These are phyloP conservation scores for Campaea margaritaria DNA, from an alignment of 2,888 invertebrate species.

Conservation along the genomic window DNA sequence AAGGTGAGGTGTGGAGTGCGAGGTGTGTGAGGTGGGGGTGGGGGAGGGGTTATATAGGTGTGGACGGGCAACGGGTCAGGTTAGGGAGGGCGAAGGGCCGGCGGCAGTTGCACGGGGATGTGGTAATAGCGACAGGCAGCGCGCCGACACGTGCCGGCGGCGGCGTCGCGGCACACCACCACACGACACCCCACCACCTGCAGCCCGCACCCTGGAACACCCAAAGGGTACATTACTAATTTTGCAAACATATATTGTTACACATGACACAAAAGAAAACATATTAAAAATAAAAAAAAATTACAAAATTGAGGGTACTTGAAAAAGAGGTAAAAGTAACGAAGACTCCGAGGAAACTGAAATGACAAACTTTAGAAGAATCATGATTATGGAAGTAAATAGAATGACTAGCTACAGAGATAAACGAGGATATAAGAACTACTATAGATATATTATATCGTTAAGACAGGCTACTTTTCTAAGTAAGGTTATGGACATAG, in stretches of 20 bases:
- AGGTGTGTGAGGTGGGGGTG: slow-evolving; percentile 25
- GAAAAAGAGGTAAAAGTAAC: background rate
- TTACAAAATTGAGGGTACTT: slow-evolving; percentile 4
- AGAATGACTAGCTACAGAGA: slow-evolving; percentile 25
- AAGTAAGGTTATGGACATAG: slow-evolving; percentile 8
- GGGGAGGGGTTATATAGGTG: slow-evolving; percentile 40
- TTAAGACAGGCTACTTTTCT: slow-evolving; percentile 18
- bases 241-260: background rate
- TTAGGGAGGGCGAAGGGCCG: slow-evolving; percentile 87
- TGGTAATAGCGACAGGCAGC: slow-evolving; percentile 99
- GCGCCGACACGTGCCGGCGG: slow-evolving; percentile 96
- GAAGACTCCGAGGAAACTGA: background rate
- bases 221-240: slow-evolving; percentile 26
- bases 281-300: background rate
- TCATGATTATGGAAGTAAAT: slow-evolving; percentile 12
- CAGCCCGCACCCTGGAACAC: slow-evolving; percentile 94
- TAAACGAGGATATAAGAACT: slow-evolving; percentile 19
- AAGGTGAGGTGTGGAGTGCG: slow-evolving; percentile 28
- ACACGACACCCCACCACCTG: slow-evolving; percentile 98
- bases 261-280: background rate
- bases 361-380: slow-evolving; percentile 3
- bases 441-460: slow-evolving; percentile 6
- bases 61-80: slow-evolving; percentile 55
- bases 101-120: slow-evolving; percentile 96
- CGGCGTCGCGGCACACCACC: slow-evolving; percentile 98